Conservation (phyloP, 1,140 invertebrate species). For the Drosophila grimshawi region DNA sequence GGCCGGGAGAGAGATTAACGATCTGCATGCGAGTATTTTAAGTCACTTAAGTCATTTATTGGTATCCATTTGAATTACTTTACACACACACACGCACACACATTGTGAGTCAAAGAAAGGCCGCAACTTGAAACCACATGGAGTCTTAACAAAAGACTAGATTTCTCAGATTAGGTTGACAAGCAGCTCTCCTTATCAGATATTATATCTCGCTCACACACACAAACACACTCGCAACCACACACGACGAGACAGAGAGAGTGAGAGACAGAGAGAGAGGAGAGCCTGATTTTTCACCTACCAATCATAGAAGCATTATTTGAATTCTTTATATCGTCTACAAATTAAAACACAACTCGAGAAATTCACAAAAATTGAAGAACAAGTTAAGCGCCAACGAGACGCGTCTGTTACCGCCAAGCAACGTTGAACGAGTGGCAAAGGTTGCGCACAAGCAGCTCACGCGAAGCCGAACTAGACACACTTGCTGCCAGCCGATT, state of each 20-base stretch:
- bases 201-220: slow-evolving; percentile 35
- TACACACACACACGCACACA: slow-evolving; percentile 19
- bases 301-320: slow-evolving; percentile 45
- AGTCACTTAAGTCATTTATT: slow-evolving; percentile 29
- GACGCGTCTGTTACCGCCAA: slow-evolving; percentile 52
- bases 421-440: slow-evolving; percentile 49
- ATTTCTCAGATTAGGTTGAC: too few relatives aligned
- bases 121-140: too few relatives aligned
- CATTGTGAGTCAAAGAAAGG: background rate
- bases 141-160: too few relatives aligned
- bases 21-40: slow-evolving; percentile 39
- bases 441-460: slow-evolving; percentile 16
- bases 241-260: background rate
- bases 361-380: too few relatives aligned
- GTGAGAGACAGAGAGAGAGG: too few relatives aligned
- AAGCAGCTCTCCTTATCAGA: too few relatives aligned
- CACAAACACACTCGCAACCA: slow-evolving; percentile 11
- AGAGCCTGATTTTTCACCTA: slow-evolving; percentile 32
- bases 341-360: too few relatives aligned
- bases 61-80: slow-evolving; percentile 41
- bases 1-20: slow-evolving; percentile 12
- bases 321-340: background rate
- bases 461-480: slow-evolving; percentile 3
- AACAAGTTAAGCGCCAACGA: background rate
- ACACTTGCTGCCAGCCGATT: slow-evolving; percentile 10